Percentiles rank a stretch among this genome's conserved stretches.
These are phyloP conservation scores for Eptesicus fuscus DNA, from an alignment of 2,113 vertebrate genomes.

Conservation along the genomic window DNA sequence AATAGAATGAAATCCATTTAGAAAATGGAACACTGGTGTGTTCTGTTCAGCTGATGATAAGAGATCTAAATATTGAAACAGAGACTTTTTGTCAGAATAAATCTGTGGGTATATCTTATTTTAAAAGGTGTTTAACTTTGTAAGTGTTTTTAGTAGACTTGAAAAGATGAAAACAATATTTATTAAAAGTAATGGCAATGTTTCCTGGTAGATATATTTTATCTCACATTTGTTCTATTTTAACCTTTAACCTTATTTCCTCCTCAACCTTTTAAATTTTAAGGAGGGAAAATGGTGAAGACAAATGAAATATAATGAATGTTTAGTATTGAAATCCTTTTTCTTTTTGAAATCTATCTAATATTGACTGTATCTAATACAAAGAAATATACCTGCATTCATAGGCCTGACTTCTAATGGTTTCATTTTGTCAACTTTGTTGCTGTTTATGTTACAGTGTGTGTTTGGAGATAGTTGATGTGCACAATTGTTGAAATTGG, in stretches of 20 bases:
- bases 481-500: not conserved
- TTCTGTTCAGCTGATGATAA: not conserved
- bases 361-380: not conserved
- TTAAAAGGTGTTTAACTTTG: not conserved
- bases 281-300: not conserved
- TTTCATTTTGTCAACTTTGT: not conserved
- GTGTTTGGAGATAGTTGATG: not conserved
- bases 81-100: not conserved
- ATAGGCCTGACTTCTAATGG: not conserved
- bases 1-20: not conserved
- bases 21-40: not conserved
- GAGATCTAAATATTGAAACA: not conserved
- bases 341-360: not conserved
- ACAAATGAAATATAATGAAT: not conserved
- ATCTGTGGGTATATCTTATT: not conserved
- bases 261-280: not conserved
- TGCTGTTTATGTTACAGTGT: not conserved
- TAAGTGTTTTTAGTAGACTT: not conserved
- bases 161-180: not conserved
- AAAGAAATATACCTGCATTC: not conserved
- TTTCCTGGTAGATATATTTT: not conserved
- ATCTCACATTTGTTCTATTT: not conserved
- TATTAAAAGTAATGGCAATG: not conserved
- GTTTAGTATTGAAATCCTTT: not conserved
- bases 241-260: not conserved